Percentiles rank a stretch among this genome's conserved stretches.
These are phyloP conservation scores for Apus apus DNA, from an alignment of 2,113 vertebrate genomes.

Conservation along the genomic window DNA sequence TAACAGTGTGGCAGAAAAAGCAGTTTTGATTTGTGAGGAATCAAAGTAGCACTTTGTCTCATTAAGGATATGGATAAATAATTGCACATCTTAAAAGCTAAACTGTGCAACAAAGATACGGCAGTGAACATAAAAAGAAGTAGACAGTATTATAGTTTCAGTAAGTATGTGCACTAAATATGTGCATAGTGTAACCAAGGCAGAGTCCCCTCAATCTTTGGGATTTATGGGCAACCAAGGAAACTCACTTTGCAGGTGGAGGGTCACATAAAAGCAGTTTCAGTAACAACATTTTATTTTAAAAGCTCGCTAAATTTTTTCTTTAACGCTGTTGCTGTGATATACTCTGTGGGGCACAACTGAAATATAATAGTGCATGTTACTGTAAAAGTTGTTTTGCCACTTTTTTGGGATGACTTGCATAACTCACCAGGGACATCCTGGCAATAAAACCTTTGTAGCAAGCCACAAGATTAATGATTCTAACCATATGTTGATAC, in stretches of 20 bases:
- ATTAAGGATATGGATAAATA: conserved; percentile 11
- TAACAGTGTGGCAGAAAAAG: neutral
- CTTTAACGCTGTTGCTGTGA: neutral
- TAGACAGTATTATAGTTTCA: conserved; percentile 7
- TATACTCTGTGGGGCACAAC: neutral
- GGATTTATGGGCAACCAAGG: conserved; percentile 27
- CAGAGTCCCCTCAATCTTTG: conserved; percentile 28
- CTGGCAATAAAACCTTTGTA: conserved; percentile 35
- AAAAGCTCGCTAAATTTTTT: conserved; percentile 26
- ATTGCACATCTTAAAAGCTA: conserved; percentile 12
- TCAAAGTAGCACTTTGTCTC: neutral
- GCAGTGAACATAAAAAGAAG: neutral
- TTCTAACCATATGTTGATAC: neutral
- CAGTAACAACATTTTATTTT: conserved; percentile 52
- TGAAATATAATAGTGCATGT: neutral
- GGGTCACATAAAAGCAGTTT: conserved; percentile 23
- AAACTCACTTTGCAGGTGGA: conserved; percentile 28
- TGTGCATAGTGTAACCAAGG: neutral
- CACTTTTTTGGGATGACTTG: conserved; percentile 47
- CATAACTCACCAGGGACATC: conserved; percentile 31
- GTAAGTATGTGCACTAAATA: neutral
- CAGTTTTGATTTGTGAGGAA: neutral
- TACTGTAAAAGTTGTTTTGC: conserved; percentile 50
- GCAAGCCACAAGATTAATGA: neutral
- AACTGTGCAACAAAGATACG: conserved; percentile 48